Evolutionary conservation across 2,888 invertebrate genomes (phyloP).

Genomic region (Oegoconia quadripuncta): DNA sequence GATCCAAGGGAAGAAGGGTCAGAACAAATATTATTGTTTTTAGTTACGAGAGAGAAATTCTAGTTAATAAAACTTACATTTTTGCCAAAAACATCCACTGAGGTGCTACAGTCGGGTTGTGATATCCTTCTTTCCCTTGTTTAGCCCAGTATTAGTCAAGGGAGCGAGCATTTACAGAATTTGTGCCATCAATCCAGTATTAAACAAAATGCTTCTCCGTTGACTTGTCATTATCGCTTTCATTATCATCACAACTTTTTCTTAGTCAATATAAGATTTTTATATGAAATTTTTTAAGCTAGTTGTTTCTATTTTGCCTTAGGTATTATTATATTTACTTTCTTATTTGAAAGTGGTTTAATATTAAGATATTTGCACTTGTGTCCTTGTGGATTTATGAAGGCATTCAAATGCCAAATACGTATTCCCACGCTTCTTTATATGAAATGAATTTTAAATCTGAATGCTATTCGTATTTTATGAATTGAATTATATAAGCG

Average conservation of each 20-base stretch:
- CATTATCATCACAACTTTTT: slow-evolving; percentile 73
- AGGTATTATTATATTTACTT: slow-evolving; percentile 69
- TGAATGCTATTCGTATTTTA: slow-evolving; percentile 63
- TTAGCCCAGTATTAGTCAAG: slow-evolving; percentile 76
- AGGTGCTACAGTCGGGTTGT: slow-evolving; percentile 75
- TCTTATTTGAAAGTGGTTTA: slow-evolving; percentile 72
- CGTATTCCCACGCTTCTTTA: slow-evolving; percentile 71
- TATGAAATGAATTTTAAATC: slow-evolving; percentile 53
- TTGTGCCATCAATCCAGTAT: slow-evolving; percentile 77
- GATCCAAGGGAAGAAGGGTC: slow-evolving; percentile 68
- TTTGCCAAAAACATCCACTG: slow-evolving; percentile 49
- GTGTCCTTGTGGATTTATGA: slow-evolving; percentile 76
- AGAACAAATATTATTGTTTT: slow-evolving; percentile 16
- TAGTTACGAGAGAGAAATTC: background rate
- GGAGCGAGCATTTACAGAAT: slow-evolving; percentile 66
- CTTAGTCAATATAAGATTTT: slow-evolving; percentile 76
- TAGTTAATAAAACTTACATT: slow-evolving; percentile 33
- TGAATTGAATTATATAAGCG: slow-evolving; percentile 50
- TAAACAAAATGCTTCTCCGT: slow-evolving; percentile 66
- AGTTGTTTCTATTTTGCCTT: slow-evolving; percentile 76
- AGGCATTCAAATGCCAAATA: slow-evolving; percentile 56
- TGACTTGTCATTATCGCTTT: slow-evolving; percentile 67
- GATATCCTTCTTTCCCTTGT: slow-evolving; percentile 72
- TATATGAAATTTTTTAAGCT: slow-evolving; percentile 69
- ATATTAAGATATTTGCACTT: slow-evolving; percentile 74